Conservation (phyloP, 2,888 invertebrate genomes). For the Falcaria lacertinaria region DNA sequence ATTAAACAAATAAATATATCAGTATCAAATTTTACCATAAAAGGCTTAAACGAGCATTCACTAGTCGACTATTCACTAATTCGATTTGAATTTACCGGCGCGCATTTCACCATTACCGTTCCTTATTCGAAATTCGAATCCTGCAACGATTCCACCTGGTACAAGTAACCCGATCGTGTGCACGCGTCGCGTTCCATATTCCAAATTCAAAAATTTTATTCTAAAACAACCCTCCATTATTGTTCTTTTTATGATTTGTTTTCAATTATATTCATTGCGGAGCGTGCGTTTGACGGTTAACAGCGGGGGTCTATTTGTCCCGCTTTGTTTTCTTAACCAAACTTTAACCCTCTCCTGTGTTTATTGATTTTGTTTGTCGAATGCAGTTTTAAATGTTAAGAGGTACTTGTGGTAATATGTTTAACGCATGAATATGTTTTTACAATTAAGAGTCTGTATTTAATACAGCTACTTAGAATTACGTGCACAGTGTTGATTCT, state of each 20-base stretch:
- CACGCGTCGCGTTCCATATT: constrained; percentile 24
- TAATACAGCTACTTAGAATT: background rate
- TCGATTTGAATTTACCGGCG: background rate
- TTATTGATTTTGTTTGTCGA: constrained; percentile 2
- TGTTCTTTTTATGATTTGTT: constrained; percentile 37
- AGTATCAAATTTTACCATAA: too few species aligned
- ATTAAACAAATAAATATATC: too few species aligned
- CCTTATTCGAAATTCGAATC: background rate
- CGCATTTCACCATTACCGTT: background rate
- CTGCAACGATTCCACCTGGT: background rate
- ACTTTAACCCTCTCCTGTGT: background rate
- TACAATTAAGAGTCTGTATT: background rate
- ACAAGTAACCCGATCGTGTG: constrained; percentile 29
- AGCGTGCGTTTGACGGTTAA: constrained; percentile 30
- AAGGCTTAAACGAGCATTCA: too few species aligned
- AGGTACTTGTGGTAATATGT: constrained; percentile 17
- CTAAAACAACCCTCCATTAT: constrained; percentile 24
- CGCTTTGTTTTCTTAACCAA: constrained; percentile 3
- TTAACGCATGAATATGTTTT: constrained; percentile 14
- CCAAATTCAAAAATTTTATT: constrained; percentile 28
- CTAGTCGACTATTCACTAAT: too few species aligned
- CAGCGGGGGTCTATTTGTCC: constrained; percentile 1
- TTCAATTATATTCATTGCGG: constrained; percentile 18
- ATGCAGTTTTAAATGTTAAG: background rate
- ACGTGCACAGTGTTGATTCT: background rate